Evolutionary conservation across 1,140 invertebrate genomes (phyloP), one percentile per base, ranked within the genome.

Genomic region (Tribolium madens): DNA sequence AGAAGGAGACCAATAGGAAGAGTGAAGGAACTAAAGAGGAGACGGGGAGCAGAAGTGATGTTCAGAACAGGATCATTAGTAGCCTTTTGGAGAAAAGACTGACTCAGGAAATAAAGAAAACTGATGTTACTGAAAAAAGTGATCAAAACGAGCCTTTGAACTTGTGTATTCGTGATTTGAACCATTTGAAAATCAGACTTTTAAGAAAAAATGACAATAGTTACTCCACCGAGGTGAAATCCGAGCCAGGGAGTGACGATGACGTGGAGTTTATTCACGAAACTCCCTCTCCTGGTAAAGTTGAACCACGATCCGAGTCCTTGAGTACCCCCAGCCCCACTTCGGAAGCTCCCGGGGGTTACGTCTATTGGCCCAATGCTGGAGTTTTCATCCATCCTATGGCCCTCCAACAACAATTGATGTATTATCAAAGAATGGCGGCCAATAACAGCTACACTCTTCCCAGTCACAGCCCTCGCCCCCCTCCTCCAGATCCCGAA

Each of bases 81-180:
- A 93, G 90, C 83, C 84, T 93, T 60, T 81, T 93, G 75, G 92
- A 92, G 81, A 90, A 90, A 76, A 88, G 92, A 77, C 83, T 92
- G 26, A 92, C 91, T 1, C 91, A 92, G 81, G 92, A 92, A 82
- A 87, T 86, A 72, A 89, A 87, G 73, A 87, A 81, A 36, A 69
- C 33, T 1, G 77, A 76, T 46, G 73, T 72, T 13, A 12, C 3
- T 2, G 78, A 46, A 47, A 78, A 18, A 57, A 21, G 6, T 9
- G 50, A 84, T 86, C 77, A 92, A 84, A 89, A 91, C 15, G 93
- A 95, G 82, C 95, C 95, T 0, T 85, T 97, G 3, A 97, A 97
- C 86, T 88, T 97, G 0, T 96, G 95, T 79, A 89, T 96, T 36
- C 87, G 94, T 36, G 94, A 94, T 81, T 83, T 91, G 26, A 91